Evolutionary conservation across 2,888 invertebrate genomes (phyloP).

Genomic region (Elysia crispata): DNA sequence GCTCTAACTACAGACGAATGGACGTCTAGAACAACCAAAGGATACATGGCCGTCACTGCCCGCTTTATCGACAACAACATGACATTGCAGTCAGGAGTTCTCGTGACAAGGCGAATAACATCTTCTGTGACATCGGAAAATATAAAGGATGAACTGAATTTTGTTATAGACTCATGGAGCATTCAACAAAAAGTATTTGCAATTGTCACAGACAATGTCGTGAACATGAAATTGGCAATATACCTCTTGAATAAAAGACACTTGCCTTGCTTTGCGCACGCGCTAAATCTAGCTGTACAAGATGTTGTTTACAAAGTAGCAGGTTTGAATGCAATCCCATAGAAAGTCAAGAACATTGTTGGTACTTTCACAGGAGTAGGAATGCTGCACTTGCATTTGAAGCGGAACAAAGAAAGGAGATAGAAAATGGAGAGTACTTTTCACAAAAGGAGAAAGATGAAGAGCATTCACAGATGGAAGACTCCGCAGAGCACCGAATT

Average conservation of each 20-base stretch:
- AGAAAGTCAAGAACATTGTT: constrained; percentile 22
- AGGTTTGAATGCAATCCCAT: background rate
- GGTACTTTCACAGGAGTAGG: constrained; percentile 17
- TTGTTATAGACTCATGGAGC: background rate
- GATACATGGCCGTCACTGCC: constrained; percentile 19
- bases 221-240: constrained; percentile 15
- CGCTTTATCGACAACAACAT: constrained; percentile 6
- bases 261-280: constrained; percentile 29
- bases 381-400: constrained; percentile 9
- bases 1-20: constrained; percentile 23
- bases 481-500: background rate
- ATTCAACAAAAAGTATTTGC: constrained; percentile 20
- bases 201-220: constrained; percentile 19
- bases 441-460: constrained; percentile 7
- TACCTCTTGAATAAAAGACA: constrained; percentile 15
- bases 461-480: constrained; percentile 17
- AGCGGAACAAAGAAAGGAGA: constrained; percentile 12
- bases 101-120: background rate
- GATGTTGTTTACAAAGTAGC: background rate
- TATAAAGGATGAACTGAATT: background rate
- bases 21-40: constrained; percentile 21
- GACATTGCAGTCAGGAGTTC: constrained; percentile 3
- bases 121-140: background rate
- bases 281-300: constrained; percentile 17
- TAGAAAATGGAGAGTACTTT: constrained; percentile 9